Evolutionary conservation across 2,888 invertebrate genomes (phyloP).

Genomic region (Pyrochroa serraticornis): DNA sequence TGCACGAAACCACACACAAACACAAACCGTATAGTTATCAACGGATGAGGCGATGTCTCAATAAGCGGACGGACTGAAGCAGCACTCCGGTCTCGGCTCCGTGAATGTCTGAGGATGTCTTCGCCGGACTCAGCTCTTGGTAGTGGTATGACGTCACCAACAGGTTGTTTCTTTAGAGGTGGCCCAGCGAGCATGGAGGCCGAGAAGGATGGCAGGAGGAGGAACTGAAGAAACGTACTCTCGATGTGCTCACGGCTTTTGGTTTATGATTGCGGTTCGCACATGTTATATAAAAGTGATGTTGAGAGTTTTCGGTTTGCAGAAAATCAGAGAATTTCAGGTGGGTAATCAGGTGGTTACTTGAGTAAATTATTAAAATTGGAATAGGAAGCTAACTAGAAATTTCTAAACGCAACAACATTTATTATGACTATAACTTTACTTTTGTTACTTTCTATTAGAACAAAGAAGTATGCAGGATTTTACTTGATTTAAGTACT

Average conservation of each 20-base stretch:
- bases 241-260: slow-evolving; percentile 20
- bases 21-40: background rate
- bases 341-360: no score
- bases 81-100: slow-evolving; percentile 6
- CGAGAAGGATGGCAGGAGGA: slow-evolving; percentile 20
- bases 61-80: background rate
- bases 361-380: no score
- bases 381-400: no score
- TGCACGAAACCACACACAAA: background rate
- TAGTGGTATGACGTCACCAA: slow-evolving; percentile 51
- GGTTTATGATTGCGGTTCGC: slow-evolving; percentile 3
- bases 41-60: background rate
- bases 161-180: slow-evolving; percentile 53
- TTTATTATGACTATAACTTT: no score
- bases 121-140: slow-evolving; percentile 29
- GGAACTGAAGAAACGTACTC: slow-evolving; percentile 8
- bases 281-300: no score
- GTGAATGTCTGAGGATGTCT: slow-evolving; percentile 27
- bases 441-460: no score
- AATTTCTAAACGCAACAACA: no score
- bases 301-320: no score
- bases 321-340: no score
- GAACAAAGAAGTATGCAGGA: no score
- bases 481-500: no score
- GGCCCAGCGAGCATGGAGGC: slow-evolving; percentile 49